Evolutionary conservation across 2,113 vertebrate genomes (phyloP).

Genomic region (Paramisgurnus dabryanus): DNA sequence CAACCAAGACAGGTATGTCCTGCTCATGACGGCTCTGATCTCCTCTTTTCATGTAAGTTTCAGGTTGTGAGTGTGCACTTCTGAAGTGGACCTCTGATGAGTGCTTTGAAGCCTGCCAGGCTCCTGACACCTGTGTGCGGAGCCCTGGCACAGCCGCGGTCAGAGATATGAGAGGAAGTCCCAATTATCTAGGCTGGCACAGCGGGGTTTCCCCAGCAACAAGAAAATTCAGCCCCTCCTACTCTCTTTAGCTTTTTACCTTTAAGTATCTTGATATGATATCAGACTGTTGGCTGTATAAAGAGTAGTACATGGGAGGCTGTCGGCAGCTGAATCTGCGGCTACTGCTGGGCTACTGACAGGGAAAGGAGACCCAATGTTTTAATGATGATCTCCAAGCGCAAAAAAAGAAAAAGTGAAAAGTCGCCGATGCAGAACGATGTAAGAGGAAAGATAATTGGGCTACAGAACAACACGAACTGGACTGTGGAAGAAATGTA

Average conservation of each 20-base stretch:
- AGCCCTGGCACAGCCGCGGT: conserved; percentile 56
- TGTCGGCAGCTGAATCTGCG: conserved; percentile 39
- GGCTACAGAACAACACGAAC: neutral
- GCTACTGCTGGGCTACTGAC: conserved; percentile 16
- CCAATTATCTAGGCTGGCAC: conserved; percentile 73
- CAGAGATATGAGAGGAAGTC: conserved; percentile 71
- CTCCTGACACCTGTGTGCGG: conserved; percentile 62
- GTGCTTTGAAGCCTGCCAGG: conserved; percentile 71
- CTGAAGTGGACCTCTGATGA: conserved; percentile 34
- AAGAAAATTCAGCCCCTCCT: conserved; percentile 20
- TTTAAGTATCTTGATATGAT: conserved; percentile 58
- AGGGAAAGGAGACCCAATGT: neutral
- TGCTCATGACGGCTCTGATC: conserved; percentile 17
- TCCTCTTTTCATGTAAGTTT: neutral
- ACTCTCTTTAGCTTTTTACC: conserved; percentile 3
- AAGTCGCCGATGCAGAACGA: conserved; percentile 16
- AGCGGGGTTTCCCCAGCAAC: conserved; percentile 71
- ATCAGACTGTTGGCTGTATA: conserved; percentile 66
- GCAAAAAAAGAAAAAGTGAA: conserved; percentile 27
- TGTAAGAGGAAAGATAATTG: conserved; percentile 20
- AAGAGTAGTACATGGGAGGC: conserved; percentile 55
- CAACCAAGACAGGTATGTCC: neutral
- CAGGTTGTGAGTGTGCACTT: conserved; percentile 44
- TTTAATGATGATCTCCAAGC: conserved; percentile 40
- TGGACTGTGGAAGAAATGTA: neutral